phyloP scores from a whole-genome alignment of 2,888 invertebrate genomes.

The Temnothorax ravouxi region DNA sequence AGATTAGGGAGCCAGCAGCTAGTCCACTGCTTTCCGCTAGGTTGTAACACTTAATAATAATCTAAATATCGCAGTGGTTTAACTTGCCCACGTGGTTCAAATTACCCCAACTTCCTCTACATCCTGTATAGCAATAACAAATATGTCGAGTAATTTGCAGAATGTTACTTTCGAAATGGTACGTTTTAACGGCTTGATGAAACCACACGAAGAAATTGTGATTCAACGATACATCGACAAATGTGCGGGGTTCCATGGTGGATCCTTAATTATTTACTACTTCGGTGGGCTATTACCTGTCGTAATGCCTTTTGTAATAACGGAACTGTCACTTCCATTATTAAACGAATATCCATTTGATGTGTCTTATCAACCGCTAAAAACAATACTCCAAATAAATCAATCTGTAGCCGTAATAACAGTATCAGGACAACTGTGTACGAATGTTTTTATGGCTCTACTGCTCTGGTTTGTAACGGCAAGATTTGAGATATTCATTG shows the following conservation, averaged over 20 bases:
- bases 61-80: too few species aligned
- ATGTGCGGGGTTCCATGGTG: not conserved
- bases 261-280: slow-evolving; percentile 14
- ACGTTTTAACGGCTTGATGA: slow-evolving; percentile 39
- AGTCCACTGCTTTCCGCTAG: too few species aligned
- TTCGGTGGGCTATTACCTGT: too few species aligned
- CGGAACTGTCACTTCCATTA: slow-evolving; percentile 48
- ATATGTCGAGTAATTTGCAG: slow-evolving; percentile 33
- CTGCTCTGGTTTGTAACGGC: slow-evolving; percentile 77
- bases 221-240: slow-evolving; percentile 37
- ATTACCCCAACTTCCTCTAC: too few species aligned
- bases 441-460: slow-evolving; percentile 74
- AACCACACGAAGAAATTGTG: not conserved
- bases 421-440: slow-evolving; percentile 65
- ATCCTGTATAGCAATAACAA: not conserved
- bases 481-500: too few species aligned
- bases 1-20: too few species aligned
- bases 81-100: too few species aligned
- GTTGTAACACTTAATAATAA: too few species aligned
- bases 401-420: slow-evolving; percentile 59
- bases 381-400: slow-evolving; percentile 59
- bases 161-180: slow-evolving; percentile 57
- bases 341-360: slow-evolving; percentile 65
- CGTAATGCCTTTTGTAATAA: too few species aligned
- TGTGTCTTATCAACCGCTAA: slow-evolving; percentile 24